Conservation (phyloP, 2,888 invertebrate genomes). For the Thalpophila matura region DNA sequence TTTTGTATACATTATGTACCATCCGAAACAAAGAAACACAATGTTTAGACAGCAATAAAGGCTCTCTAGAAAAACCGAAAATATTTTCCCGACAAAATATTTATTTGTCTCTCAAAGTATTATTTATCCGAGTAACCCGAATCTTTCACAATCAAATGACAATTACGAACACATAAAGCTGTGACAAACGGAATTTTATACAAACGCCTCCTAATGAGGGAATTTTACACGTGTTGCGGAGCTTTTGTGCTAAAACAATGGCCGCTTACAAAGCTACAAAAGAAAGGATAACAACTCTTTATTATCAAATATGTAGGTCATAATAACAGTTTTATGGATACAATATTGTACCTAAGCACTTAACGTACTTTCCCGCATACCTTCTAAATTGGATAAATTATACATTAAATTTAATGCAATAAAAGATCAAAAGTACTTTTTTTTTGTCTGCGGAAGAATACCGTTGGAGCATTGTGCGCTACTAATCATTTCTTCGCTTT, state of each 20-base stretch:
- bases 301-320: constrained; percentile 66
- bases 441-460: constrained; percentile 35
- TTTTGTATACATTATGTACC: background rate
- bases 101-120: constrained; percentile 1
- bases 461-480: constrained; percentile 12
- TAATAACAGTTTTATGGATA: constrained; percentile 40
- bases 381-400: constrained; percentile 46
- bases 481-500: constrained; percentile 31
- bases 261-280: constrained; percentile 38
- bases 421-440: constrained; percentile 58
- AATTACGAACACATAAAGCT: constrained; percentile 33
- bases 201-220: constrained; percentile 56
- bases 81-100: background rate
- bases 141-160: constrained; percentile 44
- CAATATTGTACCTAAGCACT: constrained; percentile 19
- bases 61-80: background rate
- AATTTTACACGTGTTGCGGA: constrained; percentile 50
- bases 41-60: constrained; percentile 1
- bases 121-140: constrained; percentile 36
- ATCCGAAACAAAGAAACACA: background rate
- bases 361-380: constrained; percentile 22
- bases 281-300: constrained; percentile 57
- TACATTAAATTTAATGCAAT: constrained; percentile 49
- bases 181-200: constrained; percentile 57
- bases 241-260: constrained; percentile 50